Conservation (phyloP, 1,140 invertebrate species). For the Leptopilina boulardi region DNA sequence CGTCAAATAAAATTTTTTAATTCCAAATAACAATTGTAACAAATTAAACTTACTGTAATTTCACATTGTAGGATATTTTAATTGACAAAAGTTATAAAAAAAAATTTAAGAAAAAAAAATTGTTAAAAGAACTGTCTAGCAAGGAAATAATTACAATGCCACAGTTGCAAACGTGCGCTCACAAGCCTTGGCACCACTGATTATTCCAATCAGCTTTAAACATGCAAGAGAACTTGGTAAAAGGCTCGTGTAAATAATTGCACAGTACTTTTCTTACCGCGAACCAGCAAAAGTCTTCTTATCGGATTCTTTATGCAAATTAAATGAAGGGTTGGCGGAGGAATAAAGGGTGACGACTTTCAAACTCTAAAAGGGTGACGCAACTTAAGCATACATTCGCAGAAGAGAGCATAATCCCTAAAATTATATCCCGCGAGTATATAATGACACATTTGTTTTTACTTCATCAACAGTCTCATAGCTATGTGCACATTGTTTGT, state of each 20-base stretch:
- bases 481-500: background rate
- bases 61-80: too few relatives aligned
- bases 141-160: slow-evolving; percentile 16
- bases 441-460: slow-evolving; percentile 17
- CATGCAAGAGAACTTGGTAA: slow-evolving; percentile 25
- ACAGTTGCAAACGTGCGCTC: background rate
- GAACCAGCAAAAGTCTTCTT: slow-evolving; percentile 36
- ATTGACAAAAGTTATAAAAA: too few relatives aligned
- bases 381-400: slow-evolving; percentile 6
- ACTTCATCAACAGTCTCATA: background rate
- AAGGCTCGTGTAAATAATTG: slow-evolving; percentile 40
- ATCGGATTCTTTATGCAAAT: slow-evolving; percentile 44
- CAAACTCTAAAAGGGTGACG: slow-evolving; percentile 32
- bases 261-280: slow-evolving; percentile 32
- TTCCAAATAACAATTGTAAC: too few relatives aligned
- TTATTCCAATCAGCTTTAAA: slow-evolving; percentile 31
- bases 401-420: background rate
- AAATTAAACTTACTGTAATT: too few relatives aligned
- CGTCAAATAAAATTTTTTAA: too few relatives aligned
- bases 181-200: background rate
- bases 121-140: background rate
- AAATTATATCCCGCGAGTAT: background rate
- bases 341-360: slow-evolving; percentile 30
- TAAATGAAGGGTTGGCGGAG: slow-evolving; percentile 35
- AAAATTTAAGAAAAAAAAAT: background rate